phyloP scores from a whole-genome alignment of 2,113 vertebrate genomes.

The Dicaeum eximium region DNA sequence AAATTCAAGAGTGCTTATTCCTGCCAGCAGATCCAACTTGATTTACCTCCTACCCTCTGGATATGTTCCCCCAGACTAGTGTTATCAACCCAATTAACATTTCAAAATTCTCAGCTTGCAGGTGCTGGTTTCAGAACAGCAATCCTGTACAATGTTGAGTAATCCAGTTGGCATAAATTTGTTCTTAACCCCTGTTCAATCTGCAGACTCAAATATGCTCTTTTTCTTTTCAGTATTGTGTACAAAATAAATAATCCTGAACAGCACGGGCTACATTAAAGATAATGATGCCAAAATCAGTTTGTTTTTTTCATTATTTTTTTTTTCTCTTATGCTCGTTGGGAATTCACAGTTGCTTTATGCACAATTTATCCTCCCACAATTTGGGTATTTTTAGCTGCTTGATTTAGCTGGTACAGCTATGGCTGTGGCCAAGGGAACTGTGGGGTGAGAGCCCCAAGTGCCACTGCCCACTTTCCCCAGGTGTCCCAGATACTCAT shows the following conservation, averaged over 20 bases:
- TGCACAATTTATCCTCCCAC: neutral
- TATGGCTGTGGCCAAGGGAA: neutral
- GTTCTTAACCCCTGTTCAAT: neutral
- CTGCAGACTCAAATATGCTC: neutral
- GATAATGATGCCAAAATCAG: neutral
- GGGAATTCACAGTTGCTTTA: neutral
- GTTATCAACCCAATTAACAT: conserved; percentile 6
- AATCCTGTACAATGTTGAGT: neutral
- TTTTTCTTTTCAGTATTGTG: neutral
- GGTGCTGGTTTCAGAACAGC: conserved; percentile 13
- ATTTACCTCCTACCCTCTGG: neutral
- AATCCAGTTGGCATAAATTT: neutral
- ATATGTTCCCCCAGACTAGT: neutral
- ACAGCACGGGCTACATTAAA: neutral
- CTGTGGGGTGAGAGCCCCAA: neutral
- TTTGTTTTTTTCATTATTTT: neutral
- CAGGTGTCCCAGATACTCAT: neutral
- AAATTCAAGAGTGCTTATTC: neutral
- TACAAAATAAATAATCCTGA: neutral
- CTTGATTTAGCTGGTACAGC: neutral
- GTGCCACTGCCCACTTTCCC: neutral
- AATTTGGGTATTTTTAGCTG: neutral
- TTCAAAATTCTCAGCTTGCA: conserved; percentile 38
- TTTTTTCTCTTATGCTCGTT: fast-evolving
- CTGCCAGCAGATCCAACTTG: neutral